Percentiles rank a stretch among this genome's conserved stretches.
These are phyloP conservation scores for Sinodicranocentrus sp. DNA, from an alignment of 2,888 invertebrate species.

Conservation along the genomic window DNA sequence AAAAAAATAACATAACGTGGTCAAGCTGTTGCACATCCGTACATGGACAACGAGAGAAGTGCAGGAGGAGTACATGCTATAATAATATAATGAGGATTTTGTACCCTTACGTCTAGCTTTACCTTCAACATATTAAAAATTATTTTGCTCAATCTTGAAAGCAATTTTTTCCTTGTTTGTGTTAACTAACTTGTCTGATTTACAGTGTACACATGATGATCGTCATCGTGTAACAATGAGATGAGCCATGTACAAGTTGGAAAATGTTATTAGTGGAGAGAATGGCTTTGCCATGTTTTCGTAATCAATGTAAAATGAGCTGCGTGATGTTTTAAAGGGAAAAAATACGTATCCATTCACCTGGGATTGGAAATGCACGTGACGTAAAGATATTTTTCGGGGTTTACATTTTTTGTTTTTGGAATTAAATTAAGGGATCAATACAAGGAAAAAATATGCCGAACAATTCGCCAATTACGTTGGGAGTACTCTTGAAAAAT, in stretches of 20 bases:
- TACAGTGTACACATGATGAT: not conserved
- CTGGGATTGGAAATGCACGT: too few species aligned
- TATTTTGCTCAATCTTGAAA: not conserved
- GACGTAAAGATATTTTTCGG: too few species aligned
- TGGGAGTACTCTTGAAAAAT: too few species aligned
- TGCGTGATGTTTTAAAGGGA: not conserved
- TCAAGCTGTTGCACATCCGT: not conserved
- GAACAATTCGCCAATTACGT: too few species aligned
- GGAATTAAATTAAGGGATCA: too few species aligned
- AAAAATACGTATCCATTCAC: constrained; percentile 1
- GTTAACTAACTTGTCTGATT: constrained; percentile 25
- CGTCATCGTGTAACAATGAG: too few species aligned
- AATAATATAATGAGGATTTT: too few species aligned
- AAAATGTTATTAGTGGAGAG: not conserved
- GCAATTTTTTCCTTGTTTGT: constrained; percentile 25
- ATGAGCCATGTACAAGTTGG: too few species aligned
- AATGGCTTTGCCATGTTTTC: not conserved
- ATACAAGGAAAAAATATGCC: too few species aligned
- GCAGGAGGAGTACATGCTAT: too few species aligned
- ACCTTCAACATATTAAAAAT: constrained; percentile 3
- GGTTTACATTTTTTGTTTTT: too few species aligned
- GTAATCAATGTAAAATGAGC: not conserved
- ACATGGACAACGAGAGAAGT: not conserved
- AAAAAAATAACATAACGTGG: constrained; percentile 7
- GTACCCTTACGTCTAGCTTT: too few species aligned